Conservation (phyloP, 2,113 vertebrate genomes). For the Anser brachyrhynchus region DNA sequence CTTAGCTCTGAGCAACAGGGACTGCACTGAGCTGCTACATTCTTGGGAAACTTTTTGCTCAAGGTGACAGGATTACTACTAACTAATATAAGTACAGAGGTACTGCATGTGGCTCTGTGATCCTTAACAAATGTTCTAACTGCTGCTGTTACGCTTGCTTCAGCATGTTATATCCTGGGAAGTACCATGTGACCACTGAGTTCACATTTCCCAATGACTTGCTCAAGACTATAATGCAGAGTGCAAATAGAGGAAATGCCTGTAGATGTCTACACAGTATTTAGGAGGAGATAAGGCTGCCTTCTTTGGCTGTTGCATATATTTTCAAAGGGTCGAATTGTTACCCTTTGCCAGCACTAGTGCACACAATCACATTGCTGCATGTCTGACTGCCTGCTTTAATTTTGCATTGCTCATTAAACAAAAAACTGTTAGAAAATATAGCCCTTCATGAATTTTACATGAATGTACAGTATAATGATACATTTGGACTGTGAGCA, state of each 20-base stretch:
- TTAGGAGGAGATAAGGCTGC: background rate
- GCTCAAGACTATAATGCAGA: background rate
- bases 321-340: background rate
- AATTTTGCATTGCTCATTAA: background rate
- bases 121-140: background rate
- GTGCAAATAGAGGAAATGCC: background rate
- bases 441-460: background rate
- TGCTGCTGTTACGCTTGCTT: background rate
- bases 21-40: background rate
- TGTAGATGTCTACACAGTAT: background rate
- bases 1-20: background rate
- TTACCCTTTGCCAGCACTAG: background rate
- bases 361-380: background rate
- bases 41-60: background rate
- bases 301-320: background rate
- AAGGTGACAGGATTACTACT: background rate
- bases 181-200: background rate
- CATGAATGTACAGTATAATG: background rate
- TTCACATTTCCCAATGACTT: background rate
- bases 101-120: background rate
- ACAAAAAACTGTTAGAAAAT: background rate
- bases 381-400: constrained; percentile 23
- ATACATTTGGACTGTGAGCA: background rate
- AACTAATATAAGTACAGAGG: background rate
- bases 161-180: background rate